phyloP scores from a whole-genome alignment of 2,797 vertebrate genomes.

The Bufotes viridis region DNA sequence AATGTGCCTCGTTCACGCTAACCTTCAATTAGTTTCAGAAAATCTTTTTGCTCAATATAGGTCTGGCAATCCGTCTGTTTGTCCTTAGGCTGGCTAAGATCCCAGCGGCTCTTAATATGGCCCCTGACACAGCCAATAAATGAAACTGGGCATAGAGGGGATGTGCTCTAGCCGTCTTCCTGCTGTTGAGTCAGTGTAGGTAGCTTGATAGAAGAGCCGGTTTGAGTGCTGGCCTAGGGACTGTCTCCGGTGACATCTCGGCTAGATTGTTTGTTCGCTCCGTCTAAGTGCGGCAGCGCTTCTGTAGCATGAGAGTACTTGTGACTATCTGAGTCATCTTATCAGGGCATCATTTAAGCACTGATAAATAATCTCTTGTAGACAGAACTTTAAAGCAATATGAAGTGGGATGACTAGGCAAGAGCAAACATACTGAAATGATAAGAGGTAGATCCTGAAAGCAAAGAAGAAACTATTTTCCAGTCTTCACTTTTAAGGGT shows the following conservation, averaged over 20 bases:
- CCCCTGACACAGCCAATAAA: constrained; percentile 29
- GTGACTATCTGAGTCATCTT: constrained; percentile 6
- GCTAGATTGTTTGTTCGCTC: constrained; percentile 11
- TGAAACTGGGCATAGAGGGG: constrained; percentile 1
- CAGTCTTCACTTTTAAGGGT: not conserved
- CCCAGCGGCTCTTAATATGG: constrained; percentile 21
- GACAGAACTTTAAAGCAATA: not conserved
- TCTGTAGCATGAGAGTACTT: not conserved
- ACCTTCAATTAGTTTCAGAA: constrained; percentile 48
- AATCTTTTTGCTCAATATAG: constrained; percentile 26
- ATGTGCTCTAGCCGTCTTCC: not conserved
- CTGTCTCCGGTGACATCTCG: not conserved
- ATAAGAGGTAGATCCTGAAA: not conserved
- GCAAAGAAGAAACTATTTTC: not conserved
- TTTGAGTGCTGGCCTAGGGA: not conserved
- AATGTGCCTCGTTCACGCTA: constrained; percentile 29
- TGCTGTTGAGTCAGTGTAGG: not conserved
- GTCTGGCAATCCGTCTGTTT: constrained; percentile 36
- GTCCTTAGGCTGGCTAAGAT: constrained; percentile 6
- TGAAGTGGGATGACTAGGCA: not conserved
- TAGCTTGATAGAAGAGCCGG: constrained; percentile 5
- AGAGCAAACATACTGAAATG: too few relatives aligned
- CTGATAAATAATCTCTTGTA: not conserved
- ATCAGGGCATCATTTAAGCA: constrained; percentile 21
- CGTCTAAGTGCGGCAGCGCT: not conserved